phyloP scores from a whole-genome alignment of 2,113 vertebrate species.

The Gymnogyps californianus region DNA sequence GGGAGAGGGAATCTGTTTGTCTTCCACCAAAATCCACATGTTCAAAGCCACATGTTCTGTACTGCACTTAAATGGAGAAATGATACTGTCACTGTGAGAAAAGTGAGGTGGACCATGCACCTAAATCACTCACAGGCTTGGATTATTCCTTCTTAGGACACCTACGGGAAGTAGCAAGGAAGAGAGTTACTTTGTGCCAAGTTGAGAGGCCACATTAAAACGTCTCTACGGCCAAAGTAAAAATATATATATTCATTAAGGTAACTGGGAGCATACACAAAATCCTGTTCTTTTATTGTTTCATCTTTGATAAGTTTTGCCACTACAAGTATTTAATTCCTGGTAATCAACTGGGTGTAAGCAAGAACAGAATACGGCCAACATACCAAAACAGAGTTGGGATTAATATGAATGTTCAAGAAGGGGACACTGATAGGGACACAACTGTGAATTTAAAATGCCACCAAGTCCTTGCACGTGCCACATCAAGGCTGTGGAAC shows the following conservation, averaged over 20 bases:
- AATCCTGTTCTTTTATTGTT: constrained; percentile 18
- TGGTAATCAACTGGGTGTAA: background rate
- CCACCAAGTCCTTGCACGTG: background rate
- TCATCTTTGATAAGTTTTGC: constrained; percentile 3
- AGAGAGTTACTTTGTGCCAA: background rate
- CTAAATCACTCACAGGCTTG: background rate
- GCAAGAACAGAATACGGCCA: background rate
- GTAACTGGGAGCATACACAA: background rate
- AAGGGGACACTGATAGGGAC: background rate
- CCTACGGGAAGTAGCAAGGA: background rate
- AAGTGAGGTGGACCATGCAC: background rate
- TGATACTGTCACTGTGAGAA: background rate
- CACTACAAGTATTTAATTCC: background rate
- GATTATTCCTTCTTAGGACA: background rate
- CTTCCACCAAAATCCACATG: background rate
- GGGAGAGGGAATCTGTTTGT: background rate
- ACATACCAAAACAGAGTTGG: background rate
- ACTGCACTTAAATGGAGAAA: background rate
- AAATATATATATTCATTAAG: constrained; percentile 15
- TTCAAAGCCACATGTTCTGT: background rate
- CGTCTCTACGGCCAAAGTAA: background rate
- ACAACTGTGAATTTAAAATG: background rate
- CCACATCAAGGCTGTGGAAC: background rate
- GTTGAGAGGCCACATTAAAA: background rate
- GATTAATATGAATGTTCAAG: background rate